phyloP scores from a whole-genome alignment of 1,140 invertebrate genomes.

The Drosophila parvula region DNA sequence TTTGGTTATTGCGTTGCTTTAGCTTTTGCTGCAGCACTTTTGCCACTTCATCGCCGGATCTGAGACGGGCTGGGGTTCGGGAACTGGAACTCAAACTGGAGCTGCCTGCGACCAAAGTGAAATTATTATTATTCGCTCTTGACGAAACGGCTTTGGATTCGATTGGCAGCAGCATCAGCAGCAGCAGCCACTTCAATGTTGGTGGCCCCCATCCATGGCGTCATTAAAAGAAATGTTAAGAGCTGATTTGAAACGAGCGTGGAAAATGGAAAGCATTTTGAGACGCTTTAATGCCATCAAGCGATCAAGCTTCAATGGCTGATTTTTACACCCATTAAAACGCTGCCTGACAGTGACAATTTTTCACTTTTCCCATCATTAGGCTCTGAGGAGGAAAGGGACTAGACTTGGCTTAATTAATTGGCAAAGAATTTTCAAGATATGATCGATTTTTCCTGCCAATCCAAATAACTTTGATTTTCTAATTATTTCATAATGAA shows the following conservation, averaged over 20 bases:
- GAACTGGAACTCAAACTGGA: conserved; percentile 28
- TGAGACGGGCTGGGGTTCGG: conserved; percentile 1
- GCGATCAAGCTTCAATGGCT: conserved; percentile 37
- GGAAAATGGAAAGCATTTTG: conserved; percentile 63
- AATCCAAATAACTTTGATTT: neutral
- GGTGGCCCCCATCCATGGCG: conserved; percentile 27
- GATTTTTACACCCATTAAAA: conserved; percentile 35
- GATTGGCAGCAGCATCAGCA: conserved; percentile 32
- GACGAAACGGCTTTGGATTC: conserved; percentile 54
- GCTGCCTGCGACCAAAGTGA: conserved; percentile 64
- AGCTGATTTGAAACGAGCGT: conserved; percentile 40
- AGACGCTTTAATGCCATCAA: conserved; percentile 43
- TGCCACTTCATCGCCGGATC: conserved; percentile 67
- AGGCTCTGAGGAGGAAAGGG: neutral
- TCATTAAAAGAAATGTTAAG: conserved; percentile 49
- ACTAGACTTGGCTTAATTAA: neutral
- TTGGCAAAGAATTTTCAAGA: neutral
- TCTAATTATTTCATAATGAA: conserved; percentile 1
- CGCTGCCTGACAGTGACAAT: conserved; percentile 24
- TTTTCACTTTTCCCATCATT: neutral
- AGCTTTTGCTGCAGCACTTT: conserved; percentile 60
- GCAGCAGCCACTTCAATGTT: conserved; percentile 38
- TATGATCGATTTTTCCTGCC: no score
- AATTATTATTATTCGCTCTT: conserved; percentile 68
- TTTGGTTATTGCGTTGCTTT: conserved; percentile 30